phyloP scores from a whole-genome alignment of 1,140 invertebrate genomes.

The Danaus plexippus region DNA sequence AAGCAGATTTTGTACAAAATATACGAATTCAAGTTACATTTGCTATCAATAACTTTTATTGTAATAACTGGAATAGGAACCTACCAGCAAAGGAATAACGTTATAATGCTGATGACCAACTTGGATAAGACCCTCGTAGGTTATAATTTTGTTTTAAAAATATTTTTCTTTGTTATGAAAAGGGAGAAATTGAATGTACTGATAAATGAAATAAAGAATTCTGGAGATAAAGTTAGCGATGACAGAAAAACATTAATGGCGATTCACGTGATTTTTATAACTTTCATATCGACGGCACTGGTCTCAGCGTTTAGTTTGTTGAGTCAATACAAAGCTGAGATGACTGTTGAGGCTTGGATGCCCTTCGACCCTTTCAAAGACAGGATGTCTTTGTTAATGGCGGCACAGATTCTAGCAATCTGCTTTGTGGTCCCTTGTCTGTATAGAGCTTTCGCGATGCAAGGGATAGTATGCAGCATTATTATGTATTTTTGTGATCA shows the following conservation, averaged over 20 bases:
- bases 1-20: constrained; percentile 32
- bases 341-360: constrained; percentile 50
- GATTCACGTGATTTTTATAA: constrained; percentile 32
- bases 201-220: constrained; percentile 38
- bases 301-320: constrained; percentile 33
- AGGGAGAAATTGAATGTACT: constrained; percentile 32
- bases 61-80: constrained; percentile 41
- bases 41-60: constrained; percentile 35
- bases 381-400: constrained; percentile 32
- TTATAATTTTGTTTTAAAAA: constrained; percentile 48
- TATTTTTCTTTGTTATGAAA: constrained; percentile 37
- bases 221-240: constrained; percentile 39
- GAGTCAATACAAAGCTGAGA: constrained; percentile 37
- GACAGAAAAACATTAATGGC: constrained; percentile 39
- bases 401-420: constrained; percentile 35
- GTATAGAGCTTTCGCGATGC: constrained; percentile 44
- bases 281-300: constrained; percentile 23
- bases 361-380: constrained; percentile 47
- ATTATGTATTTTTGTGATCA: constrained; percentile 60
- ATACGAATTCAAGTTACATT: constrained; percentile 33
- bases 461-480: constrained; percentile 50
- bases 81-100: constrained; percentile 31
- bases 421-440: constrained; percentile 34
- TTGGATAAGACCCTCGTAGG: constrained; percentile 44
- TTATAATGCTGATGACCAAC: constrained; percentile 34